These are phyloP conservation scores for Syndactyla subalaris DNA, from an alignment of 2,797 vertebrate genomes.

Conservation along the genomic window DNA sequence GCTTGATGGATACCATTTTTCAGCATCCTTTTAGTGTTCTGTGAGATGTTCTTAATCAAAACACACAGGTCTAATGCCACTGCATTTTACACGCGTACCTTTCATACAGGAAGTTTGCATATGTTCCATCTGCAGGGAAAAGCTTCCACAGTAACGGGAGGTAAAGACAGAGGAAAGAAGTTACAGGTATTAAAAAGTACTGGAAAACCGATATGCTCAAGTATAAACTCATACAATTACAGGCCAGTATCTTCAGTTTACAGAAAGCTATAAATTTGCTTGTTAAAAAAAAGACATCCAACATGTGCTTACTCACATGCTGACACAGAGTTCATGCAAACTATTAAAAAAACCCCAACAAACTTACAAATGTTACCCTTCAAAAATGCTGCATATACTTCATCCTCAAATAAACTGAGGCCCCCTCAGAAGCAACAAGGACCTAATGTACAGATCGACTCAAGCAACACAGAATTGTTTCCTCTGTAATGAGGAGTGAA, in stretches of 20 bases:
- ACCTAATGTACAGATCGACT: not conserved
- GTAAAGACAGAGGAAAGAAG: not conserved
- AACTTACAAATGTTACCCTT: not conserved
- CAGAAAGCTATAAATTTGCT: not conserved
- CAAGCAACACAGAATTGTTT: not conserved
- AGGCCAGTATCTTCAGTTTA: constrained; percentile 29
- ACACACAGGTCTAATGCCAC: not conserved
- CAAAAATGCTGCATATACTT: constrained; percentile 9
- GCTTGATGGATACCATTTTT: not conserved
- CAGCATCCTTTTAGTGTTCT: not conserved
- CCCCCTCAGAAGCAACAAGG: not conserved
- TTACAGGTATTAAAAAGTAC: not conserved
- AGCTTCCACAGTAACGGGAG: not conserved
- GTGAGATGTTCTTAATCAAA: not conserved
- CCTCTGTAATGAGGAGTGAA: not conserved
- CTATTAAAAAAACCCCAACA: not conserved
- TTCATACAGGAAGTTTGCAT: not conserved
- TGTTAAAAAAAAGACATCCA: not conserved
- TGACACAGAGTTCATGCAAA: constrained; percentile 31
- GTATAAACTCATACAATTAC: not conserved
- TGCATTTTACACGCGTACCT: not conserved
- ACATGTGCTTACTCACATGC: constrained; percentile 39
- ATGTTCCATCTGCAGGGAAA: not conserved
- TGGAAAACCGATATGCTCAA: not conserved
- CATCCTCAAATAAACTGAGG: not conserved